Conservation (phyloP, 1,140 invertebrate genomes). For the Cydia splendana region DNA sequence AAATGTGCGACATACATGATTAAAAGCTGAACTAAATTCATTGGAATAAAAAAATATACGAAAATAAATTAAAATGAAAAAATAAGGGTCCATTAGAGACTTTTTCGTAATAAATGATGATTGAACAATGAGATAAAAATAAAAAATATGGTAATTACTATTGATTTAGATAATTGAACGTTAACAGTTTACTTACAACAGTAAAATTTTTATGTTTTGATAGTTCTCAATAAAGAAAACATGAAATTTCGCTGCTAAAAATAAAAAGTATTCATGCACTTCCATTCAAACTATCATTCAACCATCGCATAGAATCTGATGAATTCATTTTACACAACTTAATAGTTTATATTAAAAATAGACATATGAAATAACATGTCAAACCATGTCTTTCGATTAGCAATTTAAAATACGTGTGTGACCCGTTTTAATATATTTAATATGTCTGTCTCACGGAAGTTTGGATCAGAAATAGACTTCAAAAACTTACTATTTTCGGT, state of each 20-base stretch:
- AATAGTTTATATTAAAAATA: not conserved
- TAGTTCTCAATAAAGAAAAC: not conserved
- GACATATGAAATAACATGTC: too few relatives aligned
- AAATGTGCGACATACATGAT: slow-evolving; percentile 35
- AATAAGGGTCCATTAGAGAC: not conserved
- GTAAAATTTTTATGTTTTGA: not conserved
- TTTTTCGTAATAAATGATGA: too few relatives aligned
- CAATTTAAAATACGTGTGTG: too few relatives aligned
- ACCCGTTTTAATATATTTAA: too few relatives aligned
- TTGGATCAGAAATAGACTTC: not conserved
- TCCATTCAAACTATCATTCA: not conserved
- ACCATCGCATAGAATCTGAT: not conserved
- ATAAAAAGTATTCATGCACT: not conserved
- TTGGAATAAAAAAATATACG: slow-evolving; percentile 38
- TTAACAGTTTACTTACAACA: slow-evolving; percentile 33
- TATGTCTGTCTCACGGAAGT: too few relatives aligned
- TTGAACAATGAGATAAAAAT: not conserved
- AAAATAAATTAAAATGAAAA: slow-evolving; percentile 21
- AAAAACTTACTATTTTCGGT: not conserved
- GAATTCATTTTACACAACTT: not conserved
- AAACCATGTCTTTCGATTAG: too few relatives aligned
- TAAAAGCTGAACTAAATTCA: slow-evolving; percentile 34
- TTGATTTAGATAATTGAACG: not conserved
- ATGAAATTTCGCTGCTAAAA: not conserved
- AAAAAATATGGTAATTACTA: not conserved